Conservation (phyloP, 2,113 vertebrate species). For the Fregetta grallaria region DNA sequence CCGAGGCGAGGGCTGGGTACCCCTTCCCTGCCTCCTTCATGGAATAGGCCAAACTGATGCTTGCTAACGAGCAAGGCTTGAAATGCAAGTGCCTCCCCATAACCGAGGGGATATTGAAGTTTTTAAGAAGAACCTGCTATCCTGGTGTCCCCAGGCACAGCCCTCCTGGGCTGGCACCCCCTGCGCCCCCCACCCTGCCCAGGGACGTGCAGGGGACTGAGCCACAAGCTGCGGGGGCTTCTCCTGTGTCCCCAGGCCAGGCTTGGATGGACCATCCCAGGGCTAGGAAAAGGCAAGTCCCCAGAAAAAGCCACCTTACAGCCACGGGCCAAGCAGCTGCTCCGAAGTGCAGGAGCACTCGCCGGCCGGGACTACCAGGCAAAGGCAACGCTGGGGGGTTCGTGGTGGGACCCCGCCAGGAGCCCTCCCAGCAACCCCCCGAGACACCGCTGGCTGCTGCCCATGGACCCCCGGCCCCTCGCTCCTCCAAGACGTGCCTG, state of each 20-base stretch:
- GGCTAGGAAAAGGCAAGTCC: not conserved
- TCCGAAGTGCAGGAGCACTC: not conserved
- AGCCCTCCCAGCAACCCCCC: not conserved
- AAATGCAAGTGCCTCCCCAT: not conserved
- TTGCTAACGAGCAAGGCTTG: rapidly evolving
- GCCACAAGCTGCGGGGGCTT: rapidly evolving
- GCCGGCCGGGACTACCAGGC: rapidly evolving
- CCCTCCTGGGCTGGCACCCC: not conserved
- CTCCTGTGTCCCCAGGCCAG: not conserved
- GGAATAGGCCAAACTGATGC: not conserved
- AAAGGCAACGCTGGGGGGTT: rapidly evolving
- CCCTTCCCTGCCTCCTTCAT: not conserved
- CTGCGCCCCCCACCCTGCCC: not conserved
- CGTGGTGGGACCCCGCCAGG: not conserved
- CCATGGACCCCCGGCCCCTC: rapidly evolving
- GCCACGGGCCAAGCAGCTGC: not conserved
- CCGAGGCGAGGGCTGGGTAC: not conserved
- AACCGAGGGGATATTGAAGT: rapidly evolving
- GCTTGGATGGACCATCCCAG: not conserved
- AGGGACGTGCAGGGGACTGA: not conserved
- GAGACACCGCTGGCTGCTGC: not conserved
- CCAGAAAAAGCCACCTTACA: not conserved
- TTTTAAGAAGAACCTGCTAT: not conserved
- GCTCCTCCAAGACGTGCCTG: not conserved
- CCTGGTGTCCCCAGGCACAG: not conserved